These are phyloP conservation scores for Seira ritae DNA, from an alignment of 2,888 invertebrate species.

Conservation along the genomic window DNA sequence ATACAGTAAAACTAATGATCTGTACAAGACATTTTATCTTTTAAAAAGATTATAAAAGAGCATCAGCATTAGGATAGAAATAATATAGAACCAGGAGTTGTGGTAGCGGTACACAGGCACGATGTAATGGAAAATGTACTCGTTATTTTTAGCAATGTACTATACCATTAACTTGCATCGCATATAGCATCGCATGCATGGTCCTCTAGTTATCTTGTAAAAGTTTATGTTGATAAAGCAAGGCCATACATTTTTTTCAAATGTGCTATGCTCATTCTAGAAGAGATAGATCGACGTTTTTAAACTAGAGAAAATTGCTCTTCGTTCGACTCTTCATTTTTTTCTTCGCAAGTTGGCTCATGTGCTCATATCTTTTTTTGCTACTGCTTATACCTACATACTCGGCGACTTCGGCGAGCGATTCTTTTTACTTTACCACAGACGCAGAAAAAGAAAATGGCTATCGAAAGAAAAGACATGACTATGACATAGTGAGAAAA, in stretches of 20 bases:
- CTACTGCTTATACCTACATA: slow-evolving; percentile 18
- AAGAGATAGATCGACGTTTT: slow-evolving; percentile 1
- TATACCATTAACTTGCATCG: background rate
- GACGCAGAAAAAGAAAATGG: background rate
- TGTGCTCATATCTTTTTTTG: slow-evolving; percentile 28
- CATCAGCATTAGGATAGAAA: slow-evolving; percentile 25
- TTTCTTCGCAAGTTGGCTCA: slow-evolving; percentile 53
- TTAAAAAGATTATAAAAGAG: slow-evolving; percentile 21
- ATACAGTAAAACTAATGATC: slow-evolving; percentile 62
- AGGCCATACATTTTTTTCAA: slow-evolving; percentile 14
- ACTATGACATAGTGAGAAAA: slow-evolving; percentile 7
- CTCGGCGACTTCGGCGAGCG: too few relatives aligned
- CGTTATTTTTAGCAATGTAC: slow-evolving; percentile 5
- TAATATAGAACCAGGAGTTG: slow-evolving; percentile 20
- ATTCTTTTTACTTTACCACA: too few relatives aligned
- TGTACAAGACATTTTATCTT: slow-evolving; percentile 57
- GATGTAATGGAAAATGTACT: background rate
- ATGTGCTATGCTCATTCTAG: background rate
- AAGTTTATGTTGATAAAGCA: slow-evolving; percentile 27
- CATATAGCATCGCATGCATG: background rate
- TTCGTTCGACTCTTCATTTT: slow-evolving; percentile 36
- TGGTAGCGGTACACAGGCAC: too few relatives aligned
- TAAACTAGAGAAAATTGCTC: slow-evolving; percentile 34
- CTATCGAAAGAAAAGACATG: background rate
- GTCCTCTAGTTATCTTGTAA: slow-evolving; percentile 9